Base-by-base conservation (phyloP, 2,888 invertebrate genomes). In the Netelia virgata region DNA sequence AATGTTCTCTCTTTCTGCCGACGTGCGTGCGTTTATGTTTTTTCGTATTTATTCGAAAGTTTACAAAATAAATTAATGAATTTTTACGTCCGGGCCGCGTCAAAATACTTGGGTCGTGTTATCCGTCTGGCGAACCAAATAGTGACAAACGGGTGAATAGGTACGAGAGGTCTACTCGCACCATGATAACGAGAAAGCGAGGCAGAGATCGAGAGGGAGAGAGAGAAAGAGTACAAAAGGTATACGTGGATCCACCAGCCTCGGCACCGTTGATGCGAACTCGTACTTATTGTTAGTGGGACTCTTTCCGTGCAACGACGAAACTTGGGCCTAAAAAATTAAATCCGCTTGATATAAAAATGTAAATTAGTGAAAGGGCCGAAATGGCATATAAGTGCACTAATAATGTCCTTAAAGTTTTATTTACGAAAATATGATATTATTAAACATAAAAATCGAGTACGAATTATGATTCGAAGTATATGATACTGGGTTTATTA, bases 141-240 rank as follows among this genome's bases (percentile, higher is more conserved):
- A 73, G 43, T 59, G 72, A 47, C 72, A 43, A 73, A 59, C 11
- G 72, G 47, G 59, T 61, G 61, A 73, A 73, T 73, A 59, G 43
- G 72, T 59, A 59, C 57, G 47, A 61, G 72, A 73, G 10, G 47
- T 73, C 47, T 47, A 73, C 72, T 47, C 59, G 20, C 59, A 59
- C 57, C 72, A 47, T 43, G 61, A 10, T 16, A 55, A 43, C 61
- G 18, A 57, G 5, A 11, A 23, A 59, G n/a, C n/a, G n/a, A n/a
- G n/a, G n/a, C n/a, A n/a, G n/a, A n/a, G n/a, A n/a, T n/a, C n/a
- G n/a, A n/a, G n/a, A n/a, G n/a, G n/a, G n/a, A n/a, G 59, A 59
- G 41, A 73, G 20, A 57, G 55, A 59, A 59, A 36, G 59, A 73
- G 61, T 73, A 59, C 20, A 36, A 36, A 36, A 36, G 2, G 36